phyloP scores from a whole-genome alignment of 2,797 vertebrate genomes.

The Rhabdomys pumilio region DNA sequence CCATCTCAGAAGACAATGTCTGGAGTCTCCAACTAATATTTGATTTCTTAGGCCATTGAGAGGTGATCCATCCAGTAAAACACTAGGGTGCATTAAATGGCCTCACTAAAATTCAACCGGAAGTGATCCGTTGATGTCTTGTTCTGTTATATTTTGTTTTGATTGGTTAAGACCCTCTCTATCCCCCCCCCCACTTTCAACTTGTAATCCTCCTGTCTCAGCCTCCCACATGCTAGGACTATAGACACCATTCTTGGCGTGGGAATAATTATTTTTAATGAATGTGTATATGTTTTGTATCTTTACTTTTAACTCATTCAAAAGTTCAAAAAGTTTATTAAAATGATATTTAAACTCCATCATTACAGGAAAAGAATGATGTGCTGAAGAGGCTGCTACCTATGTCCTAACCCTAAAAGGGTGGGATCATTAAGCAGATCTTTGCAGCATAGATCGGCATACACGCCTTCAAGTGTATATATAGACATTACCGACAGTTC shows the following conservation, averaged over 20 bases:
- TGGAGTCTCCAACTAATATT: neutral
- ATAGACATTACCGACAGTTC: neutral
- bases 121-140: slow-evolving; percentile 2
- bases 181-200: neutral
- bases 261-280: neutral
- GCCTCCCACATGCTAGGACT: neutral
- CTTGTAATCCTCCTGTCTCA: neutral
- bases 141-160: neutral
- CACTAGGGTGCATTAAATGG: neutral
- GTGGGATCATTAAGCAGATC: neutral
- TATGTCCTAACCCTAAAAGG: neutral
- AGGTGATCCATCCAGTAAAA: too few species aligned
- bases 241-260: neutral
- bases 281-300: neutral
- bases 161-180: neutral
- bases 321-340: neutral
- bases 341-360: neutral
- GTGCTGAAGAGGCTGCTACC: neutral
- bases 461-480: neutral
- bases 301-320: slow-evolving; percentile 31
- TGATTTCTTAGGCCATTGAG: neutral
- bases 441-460: neutral
- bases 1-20: slow-evolving; percentile 35
- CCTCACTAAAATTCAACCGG: slow-evolving; percentile 26
- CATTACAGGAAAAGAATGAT: neutral